Conservation (phyloP, 2,888 invertebrate genomes). For the Lottia gigantea region DNA sequence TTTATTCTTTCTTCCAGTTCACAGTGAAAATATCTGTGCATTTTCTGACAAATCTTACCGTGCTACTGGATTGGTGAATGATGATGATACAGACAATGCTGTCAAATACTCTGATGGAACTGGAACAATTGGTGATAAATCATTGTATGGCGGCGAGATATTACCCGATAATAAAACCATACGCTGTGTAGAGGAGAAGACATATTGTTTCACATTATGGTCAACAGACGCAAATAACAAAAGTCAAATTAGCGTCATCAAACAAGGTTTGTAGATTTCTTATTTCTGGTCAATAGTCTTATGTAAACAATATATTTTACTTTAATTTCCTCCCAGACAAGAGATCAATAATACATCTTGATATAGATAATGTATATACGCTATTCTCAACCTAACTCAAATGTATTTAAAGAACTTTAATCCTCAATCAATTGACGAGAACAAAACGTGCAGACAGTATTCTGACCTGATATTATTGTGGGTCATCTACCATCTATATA, state of each 20-base stretch:
- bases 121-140: conserved; percentile 5
- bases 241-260: conserved; percentile 72
- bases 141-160: conserved; percentile 23
- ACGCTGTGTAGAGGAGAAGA: conserved; percentile 68
- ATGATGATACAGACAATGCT: conserved; percentile 2
- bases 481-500: no score
- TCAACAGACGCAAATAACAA: conserved; percentile 75
- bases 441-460: no score
- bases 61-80: not conserved
- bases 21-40: not conserved
- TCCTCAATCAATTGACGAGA: no score
- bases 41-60: not conserved
- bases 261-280: conserved; percentile 75
- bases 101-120: conserved; percentile 9
- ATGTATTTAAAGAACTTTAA: no score
- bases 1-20: not conserved
- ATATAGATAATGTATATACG: no score
- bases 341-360: no score
- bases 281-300: not conserved
- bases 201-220: conserved; percentile 82
- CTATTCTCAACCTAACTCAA: no score
- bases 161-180: conserved; percentile 36
- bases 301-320: conserved; percentile 7
- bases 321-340: not conserved
- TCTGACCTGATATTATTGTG: no score